Evolutionary conservation across 2,888 invertebrate genomes (phyloP).

Genomic region (Phyllotreta cruciferae): DNA sequence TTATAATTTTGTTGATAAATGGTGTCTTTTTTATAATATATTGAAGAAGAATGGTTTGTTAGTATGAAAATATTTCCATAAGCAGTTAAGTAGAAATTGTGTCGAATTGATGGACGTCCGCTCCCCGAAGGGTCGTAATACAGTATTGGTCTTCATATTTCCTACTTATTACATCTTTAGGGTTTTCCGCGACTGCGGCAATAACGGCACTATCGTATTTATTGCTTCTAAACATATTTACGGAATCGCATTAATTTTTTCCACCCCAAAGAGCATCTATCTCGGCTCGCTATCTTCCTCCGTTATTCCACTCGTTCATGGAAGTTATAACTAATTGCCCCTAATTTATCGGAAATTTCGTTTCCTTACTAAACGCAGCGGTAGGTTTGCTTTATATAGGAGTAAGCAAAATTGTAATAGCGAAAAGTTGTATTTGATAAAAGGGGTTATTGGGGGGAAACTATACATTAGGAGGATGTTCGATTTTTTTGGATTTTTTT

Average conservation of each 20-base stretch:
- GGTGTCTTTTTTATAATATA: too few species aligned
- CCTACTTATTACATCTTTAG: conserved; percentile 51
- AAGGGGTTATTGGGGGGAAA: too few species aligned
- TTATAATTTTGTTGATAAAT: background rate
- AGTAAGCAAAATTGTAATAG: too few species aligned
- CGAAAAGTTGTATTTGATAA: too few species aligned
- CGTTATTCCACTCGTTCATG: background rate
- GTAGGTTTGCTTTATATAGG: too few species aligned
- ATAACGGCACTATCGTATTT: conserved; percentile 49
- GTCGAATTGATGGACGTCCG: conserved; percentile 30
- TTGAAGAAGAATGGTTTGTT: too few species aligned
- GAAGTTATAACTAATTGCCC: conserved; percentile 29
- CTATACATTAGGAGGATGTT: too few species aligned
- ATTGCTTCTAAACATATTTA: conserved; percentile 55
- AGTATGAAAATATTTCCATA: background rate
- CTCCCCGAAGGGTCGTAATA: conserved; percentile 47
- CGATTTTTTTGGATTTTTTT: too few species aligned
- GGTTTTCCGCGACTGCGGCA: conserved; percentile 41
- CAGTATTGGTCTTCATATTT: conserved; percentile 56
- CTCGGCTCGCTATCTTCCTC: conserved; percentile 7
- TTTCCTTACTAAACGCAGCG: too few species aligned
- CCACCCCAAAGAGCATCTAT: conserved; percentile 38
- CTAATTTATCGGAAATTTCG: conserved; percentile 32
- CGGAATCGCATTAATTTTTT: conserved; percentile 54
- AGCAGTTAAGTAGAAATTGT: background rate